Percentiles rank a stretch among this genome's conserved stretches.
Evolutionary conservation across 2,888 invertebrate species (phyloP).

Genomic region (Ichneumoninae sp.): DNA sequence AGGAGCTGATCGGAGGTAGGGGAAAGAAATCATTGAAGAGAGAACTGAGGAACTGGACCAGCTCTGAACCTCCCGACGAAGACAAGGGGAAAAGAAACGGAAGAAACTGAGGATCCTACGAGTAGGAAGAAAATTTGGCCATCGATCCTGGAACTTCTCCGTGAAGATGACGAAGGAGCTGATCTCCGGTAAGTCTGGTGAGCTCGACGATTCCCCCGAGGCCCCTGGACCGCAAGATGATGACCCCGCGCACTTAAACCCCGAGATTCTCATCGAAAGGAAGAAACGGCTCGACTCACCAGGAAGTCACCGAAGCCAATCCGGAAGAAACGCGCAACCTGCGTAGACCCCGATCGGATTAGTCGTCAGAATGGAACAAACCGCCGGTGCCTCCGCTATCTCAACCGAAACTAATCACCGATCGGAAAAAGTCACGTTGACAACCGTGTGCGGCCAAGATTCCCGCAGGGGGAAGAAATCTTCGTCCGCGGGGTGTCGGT

Average conservation of each 20-base stretch:
- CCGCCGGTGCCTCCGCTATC: not conserved
- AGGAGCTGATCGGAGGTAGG: too few species aligned
- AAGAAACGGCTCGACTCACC: not conserved
- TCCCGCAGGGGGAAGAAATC: conserved; percentile 17
- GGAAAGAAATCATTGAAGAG: conserved; percentile 56
- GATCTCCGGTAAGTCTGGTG: too few species aligned
- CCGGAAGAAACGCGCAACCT: not conserved
- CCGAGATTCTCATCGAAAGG: not conserved
- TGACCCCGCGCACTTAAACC: not conserved
- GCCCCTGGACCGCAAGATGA: not conserved
- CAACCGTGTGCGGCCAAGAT: not conserved
- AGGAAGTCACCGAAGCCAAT: not conserved
- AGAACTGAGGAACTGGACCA: conserved; percentile 71
- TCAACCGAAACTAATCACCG: conserved; percentile 4
- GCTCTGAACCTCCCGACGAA: conserved; percentile 81
- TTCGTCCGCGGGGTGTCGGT: conserved; percentile 40
- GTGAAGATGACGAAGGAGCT: not conserved
- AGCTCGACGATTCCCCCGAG: not conserved
- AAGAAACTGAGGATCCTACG: too few species aligned
- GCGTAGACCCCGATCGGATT: not conserved
- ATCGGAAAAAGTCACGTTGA: conserved; percentile 2
- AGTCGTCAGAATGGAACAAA: conserved; percentile 10
- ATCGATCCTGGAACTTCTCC: not conserved
- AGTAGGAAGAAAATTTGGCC: not conserved
- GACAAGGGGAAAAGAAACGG: conserved; percentile 67